Evolutionary conservation across 2,888 invertebrate species (phyloP), one percentile per base, ranked within the genome.

Genomic region (Agrilus biguttatus): DNA sequence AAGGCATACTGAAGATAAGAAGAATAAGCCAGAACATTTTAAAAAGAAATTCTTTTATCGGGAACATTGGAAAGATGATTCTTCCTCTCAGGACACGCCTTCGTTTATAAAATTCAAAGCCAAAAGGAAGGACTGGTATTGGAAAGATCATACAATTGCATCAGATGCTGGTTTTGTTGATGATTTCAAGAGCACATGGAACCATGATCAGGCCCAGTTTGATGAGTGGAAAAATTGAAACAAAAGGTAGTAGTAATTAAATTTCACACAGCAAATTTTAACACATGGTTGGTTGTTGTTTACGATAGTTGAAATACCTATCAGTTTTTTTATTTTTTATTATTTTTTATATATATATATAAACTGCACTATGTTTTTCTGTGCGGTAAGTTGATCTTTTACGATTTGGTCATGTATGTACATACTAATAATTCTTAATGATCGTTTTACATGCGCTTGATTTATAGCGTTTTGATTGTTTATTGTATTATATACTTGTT

Each of bases 1-100:
- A 54, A 67, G 77, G 33, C 73, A 75, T 50, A 59, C 64, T 13
- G 65, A 66, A 44, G 61, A 65, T n/a, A 62, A 59, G 46, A 59
- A 55, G 42, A 60, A 54, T 47, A 65, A 56, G 47, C 67, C 71
- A 1, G 77, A 78, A 54, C 84, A 84, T 67, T 87, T 85, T 66
- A 87, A 88, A 68, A 88, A 87, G 70, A 85, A 86, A 59, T 85
- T 85, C 67, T 66, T 62, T 50, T 82, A 83, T 53, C 71, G 77
- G 58, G 83, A 74, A 69, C 78, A 70, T 61, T 80, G 80, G 80
- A 73, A 70, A 66, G 60, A 61, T 46, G 60, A 62, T 41, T 47
- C 50, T 14, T 51, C 56, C 6, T 40, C 71, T 49, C 73, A 75
- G 53, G 75, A 77, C 46, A 28, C 28, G 28, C 28, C 28, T 2